Conservation (phyloP, 2,888 invertebrate species). For the Pandemis cinnamomeana region DNA sequence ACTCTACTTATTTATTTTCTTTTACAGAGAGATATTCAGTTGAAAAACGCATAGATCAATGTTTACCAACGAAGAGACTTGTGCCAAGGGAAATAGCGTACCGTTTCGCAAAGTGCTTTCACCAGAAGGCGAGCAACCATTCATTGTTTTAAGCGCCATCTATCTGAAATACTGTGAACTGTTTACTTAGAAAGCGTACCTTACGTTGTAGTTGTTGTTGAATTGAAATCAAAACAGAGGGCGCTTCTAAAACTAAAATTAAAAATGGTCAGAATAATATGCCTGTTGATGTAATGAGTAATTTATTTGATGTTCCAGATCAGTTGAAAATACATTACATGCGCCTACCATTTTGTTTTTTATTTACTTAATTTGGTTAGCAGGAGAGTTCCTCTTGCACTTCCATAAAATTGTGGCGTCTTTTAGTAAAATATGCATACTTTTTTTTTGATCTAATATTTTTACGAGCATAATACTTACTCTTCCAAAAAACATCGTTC, state of each 20-base stretch:
- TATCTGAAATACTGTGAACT: not conserved
- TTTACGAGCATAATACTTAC: too few relatives aligned
- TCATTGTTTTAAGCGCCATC: conserved; percentile 18
- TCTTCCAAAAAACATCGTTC: too few relatives aligned
- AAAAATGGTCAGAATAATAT: not conserved
- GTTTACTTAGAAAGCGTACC: not conserved
- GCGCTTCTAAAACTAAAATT: not conserved
- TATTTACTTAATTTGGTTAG: too few relatives aligned
- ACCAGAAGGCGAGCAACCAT: conserved; percentile 28
- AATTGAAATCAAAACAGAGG: not conserved
- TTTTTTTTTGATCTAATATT: too few relatives aligned
- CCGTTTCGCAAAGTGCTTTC: conserved; percentile 57
- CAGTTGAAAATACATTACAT: too few relatives aligned
- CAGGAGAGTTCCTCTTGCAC: too few relatives aligned
- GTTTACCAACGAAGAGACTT: conserved; percentile 50
- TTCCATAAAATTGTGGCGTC: too few relatives aligned
- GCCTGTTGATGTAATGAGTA: not conserved
- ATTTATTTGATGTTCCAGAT: too few relatives aligned
- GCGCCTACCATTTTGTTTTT: too few relatives aligned
- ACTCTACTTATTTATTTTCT: conserved; percentile 11
- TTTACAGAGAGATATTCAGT: conserved; percentile 55
- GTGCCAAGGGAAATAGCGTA: conserved; percentile 59
- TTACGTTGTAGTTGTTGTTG: not conserved
- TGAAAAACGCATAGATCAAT: conserved; percentile 54
- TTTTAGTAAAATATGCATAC: too few relatives aligned